Evolutionary conservation across 2,797 vertebrate species (phyloP), one percentile per base, ranked within the genome.

Genomic region (Oophaga sylvatica): DNA sequence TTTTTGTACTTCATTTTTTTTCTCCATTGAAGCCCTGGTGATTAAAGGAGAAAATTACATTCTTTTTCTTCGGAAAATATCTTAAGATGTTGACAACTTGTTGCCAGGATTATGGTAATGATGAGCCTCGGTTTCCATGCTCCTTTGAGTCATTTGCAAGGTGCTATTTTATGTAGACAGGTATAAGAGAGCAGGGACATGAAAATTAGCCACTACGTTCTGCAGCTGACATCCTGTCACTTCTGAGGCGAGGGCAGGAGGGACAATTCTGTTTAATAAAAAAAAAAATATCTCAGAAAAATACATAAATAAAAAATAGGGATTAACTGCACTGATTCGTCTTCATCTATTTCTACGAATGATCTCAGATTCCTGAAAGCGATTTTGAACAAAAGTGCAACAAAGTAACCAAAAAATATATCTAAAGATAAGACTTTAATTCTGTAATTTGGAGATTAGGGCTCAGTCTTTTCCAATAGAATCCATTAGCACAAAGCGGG

Each of bases 31-130:
- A 31, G 1, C 29, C 48, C 45, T 10, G 17, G 70, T 41, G 80
- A 81, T 75, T 81, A 70, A 53, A 45, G 22, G n/a, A 59, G 68
- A 60, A 81, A 48, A 75, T 87, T 62, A 17, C 20, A 19, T 81
- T 73, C 60, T 59, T 59, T n/a, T 65, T 48, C 11, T 59, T 9
- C 41, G 8, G 77, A 77, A 45, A 53, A 35, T 45, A 76, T 63
- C 31, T 82, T 70, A 59, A n/a, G 9, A 12, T 1, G 16, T 53
- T 87, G 85, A 67, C 80, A 87, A 76, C 59, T 65, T 87, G 85
- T 81, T 76, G 68, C 41, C 41, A 19, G 86, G 62, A 63, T 65
- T 26, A 48, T 41, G 20, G 20, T 35, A 26, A 5, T 15, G 15
- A 81, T 3, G 10, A 57, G 5, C 57, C 59, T 10, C 41, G 20